Conservation (phyloP, 1,140 invertebrate species). For the Watersipora subatra region DNA sequence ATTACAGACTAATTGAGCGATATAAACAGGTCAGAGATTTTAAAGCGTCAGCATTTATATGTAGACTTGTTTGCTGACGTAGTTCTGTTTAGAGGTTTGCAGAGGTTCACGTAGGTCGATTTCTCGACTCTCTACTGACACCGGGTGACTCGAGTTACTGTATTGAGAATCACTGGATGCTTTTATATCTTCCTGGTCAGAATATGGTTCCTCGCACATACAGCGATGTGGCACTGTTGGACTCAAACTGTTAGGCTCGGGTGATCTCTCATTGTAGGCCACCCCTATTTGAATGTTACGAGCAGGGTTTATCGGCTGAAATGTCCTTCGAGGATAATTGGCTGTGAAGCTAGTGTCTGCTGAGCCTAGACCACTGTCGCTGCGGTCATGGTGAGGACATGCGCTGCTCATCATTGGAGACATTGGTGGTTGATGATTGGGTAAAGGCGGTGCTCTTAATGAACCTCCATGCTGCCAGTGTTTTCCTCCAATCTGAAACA, state of each 20-base stretch:
- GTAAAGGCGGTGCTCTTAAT: neutral
- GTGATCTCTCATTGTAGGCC: neutral
- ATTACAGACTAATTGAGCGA: too few relatives aligned
- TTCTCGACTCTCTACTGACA: neutral
- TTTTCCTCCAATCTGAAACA: neutral
- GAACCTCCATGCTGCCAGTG: neutral
- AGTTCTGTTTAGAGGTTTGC: neutral
- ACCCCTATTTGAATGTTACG: neutral
- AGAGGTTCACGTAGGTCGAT: neutral
- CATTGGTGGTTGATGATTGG: neutral
- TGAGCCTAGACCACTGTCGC: neutral
- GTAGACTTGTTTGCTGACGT: neutral
- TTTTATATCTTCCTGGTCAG: neutral
- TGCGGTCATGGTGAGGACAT: neutral
- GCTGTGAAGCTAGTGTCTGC: neutral
- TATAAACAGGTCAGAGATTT: too few relatives aligned
- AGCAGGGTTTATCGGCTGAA: neutral
- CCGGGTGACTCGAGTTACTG: neutral
- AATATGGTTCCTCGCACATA: neutral
- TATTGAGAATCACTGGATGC: neutral
- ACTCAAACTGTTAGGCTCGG: too few relatives aligned
- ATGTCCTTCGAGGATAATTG: neutral
- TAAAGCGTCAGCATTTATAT: too few relatives aligned
- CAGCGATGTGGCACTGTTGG: too few relatives aligned
- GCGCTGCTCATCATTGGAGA: neutral